Conservation (phyloP, 2,888 invertebrate species). For the Schizaphis graminum region DNA sequence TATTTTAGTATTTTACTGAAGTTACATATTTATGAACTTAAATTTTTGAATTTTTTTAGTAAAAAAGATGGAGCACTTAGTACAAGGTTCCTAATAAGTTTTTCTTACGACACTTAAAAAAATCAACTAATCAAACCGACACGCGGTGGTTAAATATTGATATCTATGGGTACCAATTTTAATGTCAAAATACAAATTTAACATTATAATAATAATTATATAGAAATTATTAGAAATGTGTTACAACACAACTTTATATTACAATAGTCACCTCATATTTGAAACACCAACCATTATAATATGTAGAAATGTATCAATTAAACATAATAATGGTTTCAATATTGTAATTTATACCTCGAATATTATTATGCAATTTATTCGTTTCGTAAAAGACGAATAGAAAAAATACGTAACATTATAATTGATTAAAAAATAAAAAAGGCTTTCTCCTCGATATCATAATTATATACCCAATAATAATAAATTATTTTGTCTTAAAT, state of each 20-base stretch:
- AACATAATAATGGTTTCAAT: neutral
- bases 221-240: neutral
- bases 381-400: neutral
- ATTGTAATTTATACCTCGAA: neutral
- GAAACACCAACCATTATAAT: neutral
- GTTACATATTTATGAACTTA: neutral
- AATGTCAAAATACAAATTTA: slow-evolving; percentile 1
- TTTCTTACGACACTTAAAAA: neutral
- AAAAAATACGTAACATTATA: neutral
- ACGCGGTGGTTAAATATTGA: neutral
- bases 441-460: neutral
- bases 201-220: neutral
- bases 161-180: neutral
- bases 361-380: neutral
- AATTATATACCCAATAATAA: neutral
- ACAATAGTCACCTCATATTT: neutral
- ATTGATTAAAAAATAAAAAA: neutral
- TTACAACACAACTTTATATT: neutral
- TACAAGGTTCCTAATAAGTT: neutral
- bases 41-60: neutral
- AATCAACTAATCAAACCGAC: neutral
- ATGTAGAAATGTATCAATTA: neutral
- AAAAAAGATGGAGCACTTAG: neutral
- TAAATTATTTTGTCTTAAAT: neutral
- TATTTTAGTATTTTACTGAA: neutral